Evolutionary conservation across 1,140 invertebrate species (phyloP).

Genomic region (Ridgeia piscesae): DNA sequence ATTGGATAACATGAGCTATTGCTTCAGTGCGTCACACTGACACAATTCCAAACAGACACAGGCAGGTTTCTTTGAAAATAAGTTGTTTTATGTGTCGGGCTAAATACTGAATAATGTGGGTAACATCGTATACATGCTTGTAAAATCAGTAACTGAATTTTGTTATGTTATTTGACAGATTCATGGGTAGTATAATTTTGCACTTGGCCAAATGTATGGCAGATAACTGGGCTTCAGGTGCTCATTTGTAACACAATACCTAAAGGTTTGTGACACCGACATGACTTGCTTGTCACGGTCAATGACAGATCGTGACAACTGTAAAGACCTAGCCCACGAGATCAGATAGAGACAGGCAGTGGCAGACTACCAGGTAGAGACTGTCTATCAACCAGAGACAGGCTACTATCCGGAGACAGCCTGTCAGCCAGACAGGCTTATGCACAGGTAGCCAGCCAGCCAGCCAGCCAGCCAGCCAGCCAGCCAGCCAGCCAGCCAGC

Average conservation of each 20-base stretch:
- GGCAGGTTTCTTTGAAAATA: not conserved
- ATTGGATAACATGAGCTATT: not conserved
- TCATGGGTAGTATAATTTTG: not conserved
- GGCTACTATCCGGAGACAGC: too few relatives aligned
- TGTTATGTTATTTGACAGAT: not conserved
- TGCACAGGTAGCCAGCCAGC: not conserved
- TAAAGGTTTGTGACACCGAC: not conserved
- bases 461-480: not conserved
- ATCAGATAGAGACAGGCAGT: not conserved
- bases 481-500: not conserved
- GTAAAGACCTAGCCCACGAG: too few relatives aligned
- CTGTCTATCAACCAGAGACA: not conserved
- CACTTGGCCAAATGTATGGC: not conserved
- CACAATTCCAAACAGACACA: not conserved
- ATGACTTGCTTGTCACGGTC: not conserved
- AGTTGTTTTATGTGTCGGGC: not conserved
- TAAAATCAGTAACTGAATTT: not conserved
- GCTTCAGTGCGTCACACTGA: not conserved
- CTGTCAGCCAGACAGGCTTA: not conserved
- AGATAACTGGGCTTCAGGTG: not conserved
- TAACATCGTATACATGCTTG: not conserved
- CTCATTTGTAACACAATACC: not conserved
- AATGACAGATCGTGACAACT: not conserved
- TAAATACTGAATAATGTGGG: not conserved
- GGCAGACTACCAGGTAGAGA: not conserved